Evolutionary conservation across 2,888 invertebrate species (phyloP), one percentile per base, ranked within the genome.

Genomic region (Callyntrura guangdongensis): DNA sequence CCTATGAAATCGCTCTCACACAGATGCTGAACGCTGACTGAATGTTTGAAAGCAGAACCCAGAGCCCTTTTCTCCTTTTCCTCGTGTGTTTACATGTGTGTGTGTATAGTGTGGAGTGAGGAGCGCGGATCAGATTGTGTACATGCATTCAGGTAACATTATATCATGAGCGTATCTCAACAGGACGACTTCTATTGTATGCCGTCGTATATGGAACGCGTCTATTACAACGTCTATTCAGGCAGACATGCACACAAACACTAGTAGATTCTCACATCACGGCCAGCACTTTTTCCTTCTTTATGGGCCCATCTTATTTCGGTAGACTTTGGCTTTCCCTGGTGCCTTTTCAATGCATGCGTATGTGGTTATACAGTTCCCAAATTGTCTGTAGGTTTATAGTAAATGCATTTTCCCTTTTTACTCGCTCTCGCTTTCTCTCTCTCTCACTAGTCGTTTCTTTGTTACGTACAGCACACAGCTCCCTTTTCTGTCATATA

Each of bases 11-110:
- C 56, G 20, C 81, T 87, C 81, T 87, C 81, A 14, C 53, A 49
- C 87, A 81, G 87, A 79, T 81, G 87, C 87, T 79, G 81, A 81
- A 61, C 56, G 69, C 81, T 22, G 36, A 87, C 87, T 87, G 81
- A 87, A 64, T 67, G 81, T 81, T 87, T 79, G 67, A 87, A 81
- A 69, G 17, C 22, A 69, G 81, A 87, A 87, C 69, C 69, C 87
- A 27, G 87, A 87, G 87, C 87, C 87, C 87, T 87, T 87, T 81
- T 87, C 77, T 86, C 27, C 17, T 69, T 67, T 84, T 81, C 69
- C 79, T 69, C 69, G 69, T 81, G 77, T 47, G 81, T 82, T 82
- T 87, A 47, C 81, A 79, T 36, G 69, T 67, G 67, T 74, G 27
- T 86, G 74, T 74, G n/a, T 61, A 49, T 14, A 45, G 17, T 36